These are phyloP conservation scores for Pygoscelis antarcticus DNA, from an alignment of 2,113 vertebrate genomes.

Conservation along the genomic window DNA sequence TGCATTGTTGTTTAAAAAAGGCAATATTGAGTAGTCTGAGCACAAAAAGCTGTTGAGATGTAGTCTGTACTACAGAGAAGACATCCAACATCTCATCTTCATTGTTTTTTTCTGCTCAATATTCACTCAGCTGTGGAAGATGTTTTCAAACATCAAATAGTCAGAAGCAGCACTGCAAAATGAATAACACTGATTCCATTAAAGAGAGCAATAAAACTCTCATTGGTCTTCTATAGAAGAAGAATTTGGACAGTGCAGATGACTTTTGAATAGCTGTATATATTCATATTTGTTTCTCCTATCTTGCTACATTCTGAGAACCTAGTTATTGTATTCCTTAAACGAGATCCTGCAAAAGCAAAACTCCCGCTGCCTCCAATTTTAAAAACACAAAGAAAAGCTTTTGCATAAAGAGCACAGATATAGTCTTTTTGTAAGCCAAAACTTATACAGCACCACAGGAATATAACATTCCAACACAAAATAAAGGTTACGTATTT, in stretches of 20 bases:
- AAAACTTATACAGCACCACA: neutral
- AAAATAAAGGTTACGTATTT: neutral
- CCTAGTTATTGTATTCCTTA: neutral
- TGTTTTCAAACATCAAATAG: conserved; percentile 1
- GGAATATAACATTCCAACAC: neutral
- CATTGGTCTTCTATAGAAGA: neutral
- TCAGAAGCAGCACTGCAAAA: neutral
- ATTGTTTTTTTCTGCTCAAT: neutral
- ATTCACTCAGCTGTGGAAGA: neutral
- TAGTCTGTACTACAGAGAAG: neutral
- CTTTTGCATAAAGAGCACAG: neutral
- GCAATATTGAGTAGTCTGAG: neutral
- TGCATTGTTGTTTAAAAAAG: neutral
- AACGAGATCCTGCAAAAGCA: neutral
- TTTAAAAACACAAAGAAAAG: conserved; percentile 27
- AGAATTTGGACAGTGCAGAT: neutral
- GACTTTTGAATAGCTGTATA: neutral
- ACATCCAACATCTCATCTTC: neutral
- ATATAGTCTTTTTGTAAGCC: neutral
- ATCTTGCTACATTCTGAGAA: neutral
- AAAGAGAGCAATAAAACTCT: neutral
- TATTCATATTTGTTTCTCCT: neutral
- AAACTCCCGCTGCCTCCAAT: neutral
- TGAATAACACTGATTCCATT: neutral
- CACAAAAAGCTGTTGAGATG: neutral